Evolutionary conservation across 2,888 invertebrate species (phyloP).

Genomic region (Athalia circularis): DNA sequence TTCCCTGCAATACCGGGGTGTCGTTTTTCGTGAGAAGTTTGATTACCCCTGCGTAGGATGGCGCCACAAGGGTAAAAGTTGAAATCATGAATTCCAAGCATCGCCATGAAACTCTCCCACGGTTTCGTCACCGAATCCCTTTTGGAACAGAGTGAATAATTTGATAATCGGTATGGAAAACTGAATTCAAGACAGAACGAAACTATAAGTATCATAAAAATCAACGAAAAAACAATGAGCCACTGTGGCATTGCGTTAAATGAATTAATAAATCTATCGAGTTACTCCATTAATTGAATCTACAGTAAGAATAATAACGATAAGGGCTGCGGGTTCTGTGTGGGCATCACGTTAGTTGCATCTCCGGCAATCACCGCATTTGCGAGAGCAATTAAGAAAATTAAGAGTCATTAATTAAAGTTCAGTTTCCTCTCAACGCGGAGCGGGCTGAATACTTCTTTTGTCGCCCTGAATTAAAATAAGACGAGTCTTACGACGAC

Average conservation of each 20-base stretch:
- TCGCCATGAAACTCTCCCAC: constrained; percentile 18
- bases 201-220: constrained; percentile 49
- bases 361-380: constrained; percentile 61
- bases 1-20: constrained; percentile 23
- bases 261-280: constrained; percentile 22
- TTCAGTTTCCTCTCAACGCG: constrained; percentile 54
- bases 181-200: constrained; percentile 6
- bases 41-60: constrained; percentile 47
- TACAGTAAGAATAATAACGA: neutral
- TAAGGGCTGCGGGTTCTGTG: constrained; percentile 44
- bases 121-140: neutral
- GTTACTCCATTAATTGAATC: constrained; percentile 12
- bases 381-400: constrained; percentile 70
- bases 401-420: constrained; percentile 73
- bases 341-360: constrained; percentile 1
- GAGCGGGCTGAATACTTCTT: neutral
- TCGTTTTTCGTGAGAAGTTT: constrained; percentile 49
- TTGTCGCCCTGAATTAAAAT: too few species aligned
- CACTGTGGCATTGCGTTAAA: constrained; percentile 22
- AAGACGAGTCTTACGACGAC: too few species aligned
- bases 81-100: constrained; percentile 30
- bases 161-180: constrained; percentile 4
- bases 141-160: neutral
- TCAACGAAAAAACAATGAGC: neutral
- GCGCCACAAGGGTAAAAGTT: constrained; percentile 41